Evolutionary conservation across 2,888 invertebrate genomes (phyloP).

Genomic region (Strigamia maritima): DNA sequence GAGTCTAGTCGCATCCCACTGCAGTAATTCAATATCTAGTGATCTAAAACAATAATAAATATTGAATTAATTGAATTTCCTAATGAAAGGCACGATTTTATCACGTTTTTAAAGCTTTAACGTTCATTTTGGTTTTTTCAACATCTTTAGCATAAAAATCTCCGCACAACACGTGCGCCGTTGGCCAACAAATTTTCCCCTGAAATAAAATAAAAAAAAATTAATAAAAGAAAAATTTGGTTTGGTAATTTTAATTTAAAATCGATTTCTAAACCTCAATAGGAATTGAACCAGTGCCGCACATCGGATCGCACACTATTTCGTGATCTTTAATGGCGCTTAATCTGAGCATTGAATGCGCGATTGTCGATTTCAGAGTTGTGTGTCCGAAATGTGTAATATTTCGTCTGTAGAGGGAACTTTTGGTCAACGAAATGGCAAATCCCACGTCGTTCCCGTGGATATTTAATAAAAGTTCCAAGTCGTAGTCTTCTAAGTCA

Average conservation of each 20-base stretch:
- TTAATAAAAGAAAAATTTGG: too few relatives aligned
- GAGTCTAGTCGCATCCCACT: background rate
- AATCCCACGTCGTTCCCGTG: background rate
- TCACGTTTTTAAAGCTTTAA: background rate
- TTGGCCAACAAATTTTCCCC: background rate
- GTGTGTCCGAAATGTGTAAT: background rate
- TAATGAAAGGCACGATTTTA: background rate
- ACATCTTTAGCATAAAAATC: background rate
- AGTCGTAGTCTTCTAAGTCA: background rate
- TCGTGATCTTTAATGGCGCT: conserved; percentile 58
- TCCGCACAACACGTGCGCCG: background rate
- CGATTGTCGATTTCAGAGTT: background rate
- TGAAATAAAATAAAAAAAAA: background rate
- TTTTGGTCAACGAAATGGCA: background rate
- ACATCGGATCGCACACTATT: conserved; percentile 61
- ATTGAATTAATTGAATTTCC: background rate
- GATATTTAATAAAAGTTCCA: background rate
- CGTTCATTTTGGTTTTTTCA: background rate
- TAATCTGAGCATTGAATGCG: conserved; percentile 47
- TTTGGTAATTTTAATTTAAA: too few relatives aligned
- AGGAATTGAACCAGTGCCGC: conserved; percentile 62
- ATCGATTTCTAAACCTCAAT: too few relatives aligned
- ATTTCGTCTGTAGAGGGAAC: background rate
- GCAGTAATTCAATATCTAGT: background rate
- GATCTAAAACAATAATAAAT: background rate